A percentile compares a stretch with the other conserved stretches of the same genome.
Evolutionary conservation across 1,140 invertebrate genomes (phyloP).

Genomic region (Drosophila navojoa): DNA sequence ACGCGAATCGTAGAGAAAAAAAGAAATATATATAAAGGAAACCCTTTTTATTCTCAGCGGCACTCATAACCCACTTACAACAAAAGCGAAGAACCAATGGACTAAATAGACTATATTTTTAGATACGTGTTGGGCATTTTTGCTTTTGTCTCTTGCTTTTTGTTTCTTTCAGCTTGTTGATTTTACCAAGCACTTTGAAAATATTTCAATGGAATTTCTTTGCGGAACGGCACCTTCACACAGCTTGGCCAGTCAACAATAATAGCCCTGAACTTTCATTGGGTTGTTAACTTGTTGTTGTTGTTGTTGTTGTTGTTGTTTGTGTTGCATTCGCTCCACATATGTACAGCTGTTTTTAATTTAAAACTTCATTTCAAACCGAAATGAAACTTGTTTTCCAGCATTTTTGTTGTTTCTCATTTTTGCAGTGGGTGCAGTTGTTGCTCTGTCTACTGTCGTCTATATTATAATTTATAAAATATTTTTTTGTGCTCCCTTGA

Average conservation of each 20-base stretch:
- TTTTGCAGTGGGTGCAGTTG: slow-evolving; percentile 55
- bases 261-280: slow-evolving; percentile 56
- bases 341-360: slow-evolving; percentile 54
- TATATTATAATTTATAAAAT: slow-evolving; percentile 17
- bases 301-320: slow-evolving; percentile 1
- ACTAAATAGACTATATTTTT: slow-evolving; percentile 34
- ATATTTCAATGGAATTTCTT: slow-evolving; percentile 51
- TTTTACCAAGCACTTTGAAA: slow-evolving; percentile 8
- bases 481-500: neutral
- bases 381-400: slow-evolving; percentile 54
- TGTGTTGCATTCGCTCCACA: slow-evolving; percentile 33
- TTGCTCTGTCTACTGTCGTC: slow-evolving; percentile 10
- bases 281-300: slow-evolving; percentile 41
- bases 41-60: slow-evolving; percentile 20
- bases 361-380: slow-evolving; percentile 50
- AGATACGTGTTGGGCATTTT: slow-evolving; percentile 35
- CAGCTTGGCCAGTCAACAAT: slow-evolving; percentile 30
- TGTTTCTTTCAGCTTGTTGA: slow-evolving; percentile 1
- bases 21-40: neutral
- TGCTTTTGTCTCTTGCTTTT: neutral
- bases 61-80: slow-evolving; percentile 50
- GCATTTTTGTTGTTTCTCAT: slow-evolving; percentile 37
- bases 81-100: slow-evolving; percentile 28
- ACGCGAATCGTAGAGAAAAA: neutral
- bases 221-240: slow-evolving; percentile 37